Percentiles rank a stretch among this genome's conserved stretches.
Evolutionary conservation across 2,888 invertebrate genomes (phyloP).

Genomic region (Achlya flavicornis): DNA sequence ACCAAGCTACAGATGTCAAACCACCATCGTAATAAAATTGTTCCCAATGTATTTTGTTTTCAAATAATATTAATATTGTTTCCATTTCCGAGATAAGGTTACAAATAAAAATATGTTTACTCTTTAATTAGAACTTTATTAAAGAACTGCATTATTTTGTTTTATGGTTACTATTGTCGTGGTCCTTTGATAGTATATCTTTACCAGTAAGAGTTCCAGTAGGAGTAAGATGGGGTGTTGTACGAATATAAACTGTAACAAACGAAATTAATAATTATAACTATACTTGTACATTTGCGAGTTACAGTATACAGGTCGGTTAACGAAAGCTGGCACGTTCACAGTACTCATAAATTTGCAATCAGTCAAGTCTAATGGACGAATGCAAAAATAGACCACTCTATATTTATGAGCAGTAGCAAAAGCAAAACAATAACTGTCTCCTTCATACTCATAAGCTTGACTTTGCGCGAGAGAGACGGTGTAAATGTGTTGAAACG

Average conservation of each 20-base stretch:
- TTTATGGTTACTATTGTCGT: background rate
- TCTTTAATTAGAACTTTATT: background rate
- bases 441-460: too few relatives aligned
- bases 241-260: conserved; percentile 20
- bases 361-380: too few relatives aligned
- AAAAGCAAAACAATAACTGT: too few relatives aligned
- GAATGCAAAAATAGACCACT: too few relatives aligned
- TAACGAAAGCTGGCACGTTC: too few relatives aligned
- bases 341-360: too few relatives aligned
- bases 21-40: conserved; percentile 62
- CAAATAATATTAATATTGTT: background rate
- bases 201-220: conserved; percentile 18
- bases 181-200: background rate
- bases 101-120: background rate
- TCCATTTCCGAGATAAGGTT: background rate
- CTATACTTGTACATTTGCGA: background rate
- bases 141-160: background rate
- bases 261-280: background rate
- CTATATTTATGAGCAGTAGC: too few relatives aligned
- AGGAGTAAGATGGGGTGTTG: conserved; percentile 19
- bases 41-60: background rate
- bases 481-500: too few relatives aligned
- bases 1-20: conserved; percentile 76
- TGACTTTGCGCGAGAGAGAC: too few relatives aligned
- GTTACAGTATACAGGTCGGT: too few relatives aligned